Evolutionary conservation across 92 coral and sea anemone species (phyloP).

Genomic region (Pocillopora meandrina): DNA sequence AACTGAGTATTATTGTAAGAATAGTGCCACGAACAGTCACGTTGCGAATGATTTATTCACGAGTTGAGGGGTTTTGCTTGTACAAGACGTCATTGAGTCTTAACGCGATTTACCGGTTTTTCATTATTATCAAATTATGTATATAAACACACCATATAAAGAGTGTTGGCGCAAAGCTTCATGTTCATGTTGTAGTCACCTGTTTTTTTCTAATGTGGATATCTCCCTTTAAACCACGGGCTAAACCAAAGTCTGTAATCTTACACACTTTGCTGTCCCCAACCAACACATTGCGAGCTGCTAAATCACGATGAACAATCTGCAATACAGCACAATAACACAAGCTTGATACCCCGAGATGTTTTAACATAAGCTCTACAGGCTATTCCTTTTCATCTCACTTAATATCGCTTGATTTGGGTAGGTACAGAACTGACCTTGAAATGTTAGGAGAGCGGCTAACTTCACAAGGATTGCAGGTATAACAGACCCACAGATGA

Average conservation of each 20-base stretch:
- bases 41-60: no score
- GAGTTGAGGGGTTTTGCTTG: no score
- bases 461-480: no score
- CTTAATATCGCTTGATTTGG: neutral
- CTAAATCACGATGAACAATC: conserved; percentile 7
- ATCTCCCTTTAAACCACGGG: neutral
- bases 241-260: conserved; percentile 1
- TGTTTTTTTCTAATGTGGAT: neutral
- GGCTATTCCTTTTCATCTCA: no score
- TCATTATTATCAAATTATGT: no score
- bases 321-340: neutral
- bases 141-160: neutral
- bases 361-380: neutral
- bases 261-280: conserved; percentile 1
- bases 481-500: no score
- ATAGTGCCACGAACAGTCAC: no score
- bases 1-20: neutral
- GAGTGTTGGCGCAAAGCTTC: neutral
- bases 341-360: neutral
- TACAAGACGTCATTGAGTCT: no score
- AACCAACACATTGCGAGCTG: conserved; percentile 7
- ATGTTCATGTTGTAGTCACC: neutral
- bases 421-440: no score
- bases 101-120: no score
- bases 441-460: neutral